Evolutionary conservation across 2,888 invertebrate species (phyloP).

Genomic region (Atrina japonica): DNA sequence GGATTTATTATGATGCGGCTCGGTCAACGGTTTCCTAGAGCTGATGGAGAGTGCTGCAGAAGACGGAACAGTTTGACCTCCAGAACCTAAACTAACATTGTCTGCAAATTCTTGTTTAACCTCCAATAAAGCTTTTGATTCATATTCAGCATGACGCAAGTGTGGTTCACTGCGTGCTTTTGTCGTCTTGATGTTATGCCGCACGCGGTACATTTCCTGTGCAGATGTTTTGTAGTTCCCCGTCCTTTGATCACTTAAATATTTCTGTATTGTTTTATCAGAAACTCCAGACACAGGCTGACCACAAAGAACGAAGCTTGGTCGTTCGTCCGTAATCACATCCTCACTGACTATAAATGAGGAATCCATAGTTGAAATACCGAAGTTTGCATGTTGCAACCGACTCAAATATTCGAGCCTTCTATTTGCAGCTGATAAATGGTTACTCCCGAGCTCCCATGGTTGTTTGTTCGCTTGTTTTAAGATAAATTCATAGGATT

Average conservation of each 20-base stretch:
- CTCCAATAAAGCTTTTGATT: neutral
- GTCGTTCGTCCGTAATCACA: constrained; percentile 50
- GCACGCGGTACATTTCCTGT: constrained; percentile 52
- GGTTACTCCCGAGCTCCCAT: constrained; percentile 36
- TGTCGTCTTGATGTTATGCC: constrained; percentile 40
- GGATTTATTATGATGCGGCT: constrained; percentile 1
- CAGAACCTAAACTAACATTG: constrained; percentile 18
- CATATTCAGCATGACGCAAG: constrained; percentile 26
- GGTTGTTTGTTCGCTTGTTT: constrained; percentile 40
- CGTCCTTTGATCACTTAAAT: constrained; percentile 55
- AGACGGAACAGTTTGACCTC: constrained; percentile 11
- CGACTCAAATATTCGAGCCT: constrained; percentile 56
- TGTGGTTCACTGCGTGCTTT: constrained; percentile 52
- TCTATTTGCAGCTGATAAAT: constrained; percentile 47
- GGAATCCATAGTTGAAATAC: constrained; percentile 64
- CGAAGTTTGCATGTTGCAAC: constrained; percentile 57
- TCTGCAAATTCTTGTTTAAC: constrained; percentile 10
- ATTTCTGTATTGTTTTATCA: constrained; percentile 55
- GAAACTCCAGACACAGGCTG: constrained; percentile 50
- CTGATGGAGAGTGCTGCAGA: constrained; percentile 22
- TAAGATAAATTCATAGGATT: constrained; percentile 55
- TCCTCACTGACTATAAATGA: constrained; percentile 43
- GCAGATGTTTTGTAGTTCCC: constrained; percentile 62
- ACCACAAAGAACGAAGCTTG: constrained; percentile 63
- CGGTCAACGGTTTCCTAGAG: constrained; percentile 16